Evolutionary conservation across 2,113 vertebrate genomes (phyloP).

Genomic region (Apodemus sylvaticus): DNA sequence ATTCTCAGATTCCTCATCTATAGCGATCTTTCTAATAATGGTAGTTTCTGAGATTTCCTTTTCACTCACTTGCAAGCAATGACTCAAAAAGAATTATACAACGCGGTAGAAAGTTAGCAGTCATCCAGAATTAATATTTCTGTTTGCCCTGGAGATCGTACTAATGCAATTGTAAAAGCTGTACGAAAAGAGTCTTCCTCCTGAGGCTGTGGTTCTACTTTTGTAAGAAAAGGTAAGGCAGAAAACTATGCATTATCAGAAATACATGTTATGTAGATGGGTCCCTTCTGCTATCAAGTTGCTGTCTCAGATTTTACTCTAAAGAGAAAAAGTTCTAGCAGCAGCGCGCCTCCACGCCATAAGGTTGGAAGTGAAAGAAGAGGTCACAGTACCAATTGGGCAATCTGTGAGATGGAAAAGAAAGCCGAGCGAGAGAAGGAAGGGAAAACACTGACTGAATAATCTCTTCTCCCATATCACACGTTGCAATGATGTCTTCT

Average conservation of each 20-base stretch:
- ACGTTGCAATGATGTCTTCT: background rate
- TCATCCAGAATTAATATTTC: background rate
- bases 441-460: background rate
- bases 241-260: background rate
- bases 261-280: background rate
- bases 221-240: background rate
- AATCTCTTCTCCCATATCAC: background rate
- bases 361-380: background rate
- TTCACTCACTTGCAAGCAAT: background rate
- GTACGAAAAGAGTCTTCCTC: background rate
- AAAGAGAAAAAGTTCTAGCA: background rate
- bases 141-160: background rate
- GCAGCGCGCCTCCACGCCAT: background rate
- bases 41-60: background rate
- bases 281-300: background rate
- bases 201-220: background rate
- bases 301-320: constrained; percentile 41
- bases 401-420: background rate
- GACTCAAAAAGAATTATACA: background rate
- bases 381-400: background rate
- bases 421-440: background rate
- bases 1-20: background rate
- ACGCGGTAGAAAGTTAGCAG: background rate
- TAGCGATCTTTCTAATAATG: background rate
- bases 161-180: background rate